Evolutionary conservation across 35 echinoderm and acorn worm species (phyloP), one percentile per base, ranked within the genome.

Genomic region (Apostichopus japonicus): DNA sequence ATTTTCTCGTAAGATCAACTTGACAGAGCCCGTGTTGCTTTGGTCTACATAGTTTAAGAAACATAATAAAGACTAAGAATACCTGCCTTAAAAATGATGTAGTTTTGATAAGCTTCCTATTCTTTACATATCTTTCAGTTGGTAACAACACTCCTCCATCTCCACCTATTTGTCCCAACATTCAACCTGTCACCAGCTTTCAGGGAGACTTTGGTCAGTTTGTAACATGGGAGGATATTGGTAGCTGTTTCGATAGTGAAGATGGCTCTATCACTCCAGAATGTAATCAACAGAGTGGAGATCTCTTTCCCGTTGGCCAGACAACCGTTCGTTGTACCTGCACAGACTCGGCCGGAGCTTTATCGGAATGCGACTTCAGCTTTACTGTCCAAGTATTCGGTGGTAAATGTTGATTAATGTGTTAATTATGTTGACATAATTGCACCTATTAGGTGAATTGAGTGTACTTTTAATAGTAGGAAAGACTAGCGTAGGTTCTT

Each of bases 141-240:
- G 27, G 27, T 33, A 33, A 33, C 27, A 33, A 33, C 27, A 33
- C 16, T 73, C 71, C 71, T 24, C 71, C 71, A 73, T 19, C 71
- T 17, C 71, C 71, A 73, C 71, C 71, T 19, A 23, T 73, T 6
- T 73, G 71, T 6, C 71, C 71, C n/a, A n/a, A 19, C 4, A n/a
- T 73, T 73, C 14, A n/a, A 17, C 71, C 71, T 73, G 17, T 73
- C 4, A n/a, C 71, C 71, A 73, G 71, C 21, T n/a, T 73, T n/a
- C 16, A 73, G 16, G 71, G 71, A 73, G n/a, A 73, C 24, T 51
- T 82, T 8, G 79, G 79, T 19, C 79, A 82, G 79, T 82, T 82
- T 82, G 79, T 82, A 15, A 54, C 24, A 22, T 82, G 33, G 33
- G 79, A 82, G 33, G 27, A 33, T 33, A 82, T 82, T 23, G 33